Evolutionary conservation across 2,888 invertebrate species (phyloP).

Genomic region (Meteorus cinctellus): DNA sequence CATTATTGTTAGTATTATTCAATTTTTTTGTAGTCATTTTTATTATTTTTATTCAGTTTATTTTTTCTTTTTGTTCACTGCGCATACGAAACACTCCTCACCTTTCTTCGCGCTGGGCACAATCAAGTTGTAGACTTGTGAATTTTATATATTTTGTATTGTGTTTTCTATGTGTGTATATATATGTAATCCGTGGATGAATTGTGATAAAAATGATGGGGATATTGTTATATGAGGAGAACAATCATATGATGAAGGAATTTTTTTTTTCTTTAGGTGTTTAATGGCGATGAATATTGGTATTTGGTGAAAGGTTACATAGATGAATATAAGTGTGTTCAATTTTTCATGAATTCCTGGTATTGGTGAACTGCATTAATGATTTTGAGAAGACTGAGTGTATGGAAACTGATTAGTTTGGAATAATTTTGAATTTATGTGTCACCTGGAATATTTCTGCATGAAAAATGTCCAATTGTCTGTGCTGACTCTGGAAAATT

Average conservation of each 20-base stretch:
- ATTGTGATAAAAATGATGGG: background rate
- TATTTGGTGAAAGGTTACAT: too few relatives aligned
- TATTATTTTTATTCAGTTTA: background rate
- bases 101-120: constrained; percentile 3
- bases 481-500: too few relatives aligned
- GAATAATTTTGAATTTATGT: too few relatives aligned
- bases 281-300: background rate
- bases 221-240: background rate
- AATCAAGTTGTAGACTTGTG: background rate
- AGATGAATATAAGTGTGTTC: too few relatives aligned
- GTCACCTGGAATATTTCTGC: too few relatives aligned
- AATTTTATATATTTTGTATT: background rate
- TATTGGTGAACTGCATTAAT: too few relatives aligned
- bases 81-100: constrained; percentile 26
- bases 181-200: background rate
- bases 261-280: background rate
- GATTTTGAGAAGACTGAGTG: too few relatives aligned
- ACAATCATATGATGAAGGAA: background rate
- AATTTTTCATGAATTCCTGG: too few relatives aligned
- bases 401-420: too few relatives aligned
- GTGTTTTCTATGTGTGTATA: background rate
- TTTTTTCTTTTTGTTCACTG: background rate
- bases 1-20: background rate
- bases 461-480: too few relatives aligned
- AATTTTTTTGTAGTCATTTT: background rate